phyloP scores from a whole-genome alignment of 2,797 vertebrate genomes.

The Caiman crocodilus region DNA sequence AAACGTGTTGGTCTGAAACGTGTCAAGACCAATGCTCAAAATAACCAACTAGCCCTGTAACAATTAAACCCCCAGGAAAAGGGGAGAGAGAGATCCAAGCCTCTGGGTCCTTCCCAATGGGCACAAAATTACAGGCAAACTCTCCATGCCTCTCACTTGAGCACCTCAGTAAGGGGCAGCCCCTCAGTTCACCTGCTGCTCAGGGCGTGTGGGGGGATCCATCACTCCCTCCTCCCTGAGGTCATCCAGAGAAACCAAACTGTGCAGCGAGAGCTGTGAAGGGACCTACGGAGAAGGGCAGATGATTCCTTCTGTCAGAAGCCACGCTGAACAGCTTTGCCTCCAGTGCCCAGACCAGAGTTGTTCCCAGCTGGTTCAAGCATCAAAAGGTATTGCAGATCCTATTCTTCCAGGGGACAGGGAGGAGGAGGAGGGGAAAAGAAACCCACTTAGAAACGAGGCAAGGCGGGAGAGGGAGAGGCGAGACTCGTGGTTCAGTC shows the following conservation, averaged over 20 bases:
- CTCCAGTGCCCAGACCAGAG: neutral
- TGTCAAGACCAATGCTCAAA: neutral
- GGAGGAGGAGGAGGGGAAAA: neutral
- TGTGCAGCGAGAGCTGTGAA: neutral
- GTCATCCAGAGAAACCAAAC: conserved; percentile 39
- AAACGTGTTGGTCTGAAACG: neutral
- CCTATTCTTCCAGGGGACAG: neutral
- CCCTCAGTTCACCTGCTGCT: neutral
- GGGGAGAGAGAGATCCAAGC: neutral
- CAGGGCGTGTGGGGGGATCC: neutral
- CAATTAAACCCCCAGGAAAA: neutral
- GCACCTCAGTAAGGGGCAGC: neutral
- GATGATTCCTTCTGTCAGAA: neutral
- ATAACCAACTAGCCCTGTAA: neutral
- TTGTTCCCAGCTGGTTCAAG: neutral
- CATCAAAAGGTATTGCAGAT: neutral
- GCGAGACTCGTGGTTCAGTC: conserved; percentile 58
- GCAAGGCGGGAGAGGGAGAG: neutral
- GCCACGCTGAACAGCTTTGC: neutral
- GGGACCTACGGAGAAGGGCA: neutral
- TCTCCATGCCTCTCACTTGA: neutral
- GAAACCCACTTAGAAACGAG: neutral
- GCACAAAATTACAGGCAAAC: neutral
- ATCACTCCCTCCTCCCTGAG: conserved; percentile 62
- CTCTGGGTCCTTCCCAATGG: neutral